These are phyloP conservation scores for Enteromius fasciolatus DNA, from an alignment of 2,797 vertebrate genomes.

Conservation along the genomic window DNA sequence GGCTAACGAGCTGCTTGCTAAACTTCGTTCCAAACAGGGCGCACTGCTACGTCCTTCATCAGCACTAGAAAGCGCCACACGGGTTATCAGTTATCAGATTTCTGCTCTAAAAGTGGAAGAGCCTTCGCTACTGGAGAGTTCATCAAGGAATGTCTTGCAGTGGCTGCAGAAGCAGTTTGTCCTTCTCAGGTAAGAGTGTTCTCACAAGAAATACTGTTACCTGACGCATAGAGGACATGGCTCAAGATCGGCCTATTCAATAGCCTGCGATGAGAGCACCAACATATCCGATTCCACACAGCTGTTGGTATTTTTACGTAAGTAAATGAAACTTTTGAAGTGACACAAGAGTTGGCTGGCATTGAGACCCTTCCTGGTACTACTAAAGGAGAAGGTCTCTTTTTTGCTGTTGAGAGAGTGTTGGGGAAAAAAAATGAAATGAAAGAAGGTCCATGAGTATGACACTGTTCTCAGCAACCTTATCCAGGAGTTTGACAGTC, in stretches of 20 bases:
- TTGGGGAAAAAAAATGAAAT: background rate
- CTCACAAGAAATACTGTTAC: no score
- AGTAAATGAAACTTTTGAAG: background rate
- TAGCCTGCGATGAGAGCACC: background rate
- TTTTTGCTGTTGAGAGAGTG: background rate
- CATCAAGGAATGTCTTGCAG: no score
- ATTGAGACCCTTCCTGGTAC: background rate
- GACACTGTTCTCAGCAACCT: slow-evolving; percentile 14
- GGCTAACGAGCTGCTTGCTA: no score
- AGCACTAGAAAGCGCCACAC: no score
- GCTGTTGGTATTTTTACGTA: background rate
- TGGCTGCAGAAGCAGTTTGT: no score
- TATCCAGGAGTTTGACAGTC: slow-evolving; percentile 11
- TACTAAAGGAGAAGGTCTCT: background rate
- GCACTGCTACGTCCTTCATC: no score
- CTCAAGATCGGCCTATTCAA: background rate
- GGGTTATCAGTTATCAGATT: no score
- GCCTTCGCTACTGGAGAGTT: no score
- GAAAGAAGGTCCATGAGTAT: background rate
- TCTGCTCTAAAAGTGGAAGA: no score
- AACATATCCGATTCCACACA: background rate
- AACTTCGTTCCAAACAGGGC: no score
- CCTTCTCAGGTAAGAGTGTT: no score
- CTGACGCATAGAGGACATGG: no score
- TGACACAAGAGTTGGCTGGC: background rate